Conservation (phyloP, 2,113 vertebrate species). For the Bufo bufo region DNA sequence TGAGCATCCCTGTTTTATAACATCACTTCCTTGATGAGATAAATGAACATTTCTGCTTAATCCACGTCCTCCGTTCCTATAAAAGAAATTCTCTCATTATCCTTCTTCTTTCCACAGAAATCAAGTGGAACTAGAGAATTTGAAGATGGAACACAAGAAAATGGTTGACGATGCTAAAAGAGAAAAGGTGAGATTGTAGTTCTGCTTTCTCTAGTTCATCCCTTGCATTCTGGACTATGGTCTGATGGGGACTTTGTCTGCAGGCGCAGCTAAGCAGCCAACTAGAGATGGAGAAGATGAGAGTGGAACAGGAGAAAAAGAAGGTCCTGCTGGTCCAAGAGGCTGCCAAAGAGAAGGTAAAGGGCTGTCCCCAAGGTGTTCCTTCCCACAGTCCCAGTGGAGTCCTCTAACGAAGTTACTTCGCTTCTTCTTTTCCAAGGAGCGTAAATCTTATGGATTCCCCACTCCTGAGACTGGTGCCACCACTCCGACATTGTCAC, state of each 20-base stretch:
- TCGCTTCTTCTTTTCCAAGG: constrained; percentile 69
- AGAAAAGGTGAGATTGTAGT: constrained; percentile 83
- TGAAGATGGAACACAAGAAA: constrained; percentile 86
- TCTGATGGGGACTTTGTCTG: constrained; percentile 6
- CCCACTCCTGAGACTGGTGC: constrained; percentile 78
- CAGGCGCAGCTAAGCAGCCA: constrained; percentile 88
- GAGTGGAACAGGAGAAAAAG: constrained; percentile 97
- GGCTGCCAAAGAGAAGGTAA: constrained; percentile 92
- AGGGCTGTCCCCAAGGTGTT: not conserved
- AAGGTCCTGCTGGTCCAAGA: constrained; percentile 90
- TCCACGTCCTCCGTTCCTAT: not conserved
- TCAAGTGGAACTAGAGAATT: constrained; percentile 87
- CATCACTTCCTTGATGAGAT: not conserved
- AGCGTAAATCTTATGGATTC: constrained; percentile 76
- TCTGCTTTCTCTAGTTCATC: not conserved
- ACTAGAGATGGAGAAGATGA: constrained; percentile 98
- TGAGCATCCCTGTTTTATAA: not conserved
- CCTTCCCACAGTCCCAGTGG: not conserved
- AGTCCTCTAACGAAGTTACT: not conserved
- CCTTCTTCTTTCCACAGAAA: constrained; percentile 71
- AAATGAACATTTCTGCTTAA: not conserved
- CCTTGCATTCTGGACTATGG: not conserved
- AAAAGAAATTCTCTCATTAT: not conserved
- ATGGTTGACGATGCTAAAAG: constrained; percentile 87
- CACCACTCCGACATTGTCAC: constrained; percentile 89